Evolutionary conservation across 1,140 invertebrate species (phyloP).

Genomic region (Lutraria rhynchaena): DNA sequence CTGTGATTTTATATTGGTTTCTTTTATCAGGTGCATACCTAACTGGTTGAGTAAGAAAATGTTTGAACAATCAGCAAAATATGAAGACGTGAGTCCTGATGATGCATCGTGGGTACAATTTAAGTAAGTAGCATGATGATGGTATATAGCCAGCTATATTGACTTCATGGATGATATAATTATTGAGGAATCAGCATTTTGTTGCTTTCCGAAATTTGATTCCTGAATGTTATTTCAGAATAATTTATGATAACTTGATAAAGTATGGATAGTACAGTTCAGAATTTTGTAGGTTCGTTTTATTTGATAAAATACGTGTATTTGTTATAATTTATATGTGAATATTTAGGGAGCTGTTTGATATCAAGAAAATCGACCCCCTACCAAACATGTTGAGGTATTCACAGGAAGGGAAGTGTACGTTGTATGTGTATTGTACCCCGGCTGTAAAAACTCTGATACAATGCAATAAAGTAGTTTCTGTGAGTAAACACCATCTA

Average conservation of each 20-base stretch:
- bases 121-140: too few species aligned
- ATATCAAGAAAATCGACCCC: constrained; percentile 48
- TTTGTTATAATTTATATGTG: too few species aligned
- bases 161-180: too few species aligned
- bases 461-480: constrained; percentile 7
- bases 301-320: background rate
- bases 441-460: constrained; percentile 10
- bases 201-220: too few species aligned
- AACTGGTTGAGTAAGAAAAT: constrained; percentile 20
- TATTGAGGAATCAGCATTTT: too few species aligned
- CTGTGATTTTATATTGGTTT: too few species aligned
- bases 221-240: background rate
- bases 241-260: background rate
- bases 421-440: constrained; percentile 33
- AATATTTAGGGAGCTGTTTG: constrained; percentile 43
- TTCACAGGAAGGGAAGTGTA: constrained; percentile 16
- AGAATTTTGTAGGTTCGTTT: background rate
- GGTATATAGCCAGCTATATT: too few species aligned
- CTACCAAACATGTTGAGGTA: constrained; percentile 43
- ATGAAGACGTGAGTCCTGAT: constrained; percentile 5
- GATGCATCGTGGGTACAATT: background rate
- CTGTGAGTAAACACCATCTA: too few species aligned
- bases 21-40: constrained; percentile 36
- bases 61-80: background rate
- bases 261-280: background rate